A percentile compares a stretch with the other conserved stretches of the same genome.
Evolutionary conservation across 2,888 invertebrate species (phyloP).

Genomic region (Thecophora atra): DNA sequence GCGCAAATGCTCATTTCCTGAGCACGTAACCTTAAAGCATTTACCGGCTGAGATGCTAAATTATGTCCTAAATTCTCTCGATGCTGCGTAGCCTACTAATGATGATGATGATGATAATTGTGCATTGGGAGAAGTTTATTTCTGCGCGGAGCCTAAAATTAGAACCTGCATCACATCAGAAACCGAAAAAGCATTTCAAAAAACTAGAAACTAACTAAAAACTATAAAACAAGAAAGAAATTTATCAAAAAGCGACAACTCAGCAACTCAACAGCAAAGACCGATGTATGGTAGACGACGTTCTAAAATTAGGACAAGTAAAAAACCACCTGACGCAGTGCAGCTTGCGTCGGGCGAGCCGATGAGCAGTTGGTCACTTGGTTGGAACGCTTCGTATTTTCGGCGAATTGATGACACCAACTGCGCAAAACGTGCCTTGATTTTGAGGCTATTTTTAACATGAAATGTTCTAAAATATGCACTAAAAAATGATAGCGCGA

Average conservation of each 20-base stretch:
- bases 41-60: background rate
- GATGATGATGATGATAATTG: too few relatives aligned
- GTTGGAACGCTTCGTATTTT: too few relatives aligned
- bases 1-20: too few relatives aligned
- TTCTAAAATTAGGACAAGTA: conserved; percentile 17
- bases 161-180: conserved; percentile 14
- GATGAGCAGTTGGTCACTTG: background rate
- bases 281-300: background rate
- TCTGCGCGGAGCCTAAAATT: conserved; percentile 12
- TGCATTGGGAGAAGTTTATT: background rate
- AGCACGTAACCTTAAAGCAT: background rate
- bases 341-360: background rate
- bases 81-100: background rate
- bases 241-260: background rate
- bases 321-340: conserved; percentile 21
- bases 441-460: conserved; percentile 20
- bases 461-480: background rate
- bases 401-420: background rate
- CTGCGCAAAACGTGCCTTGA: conserved; percentile 21
- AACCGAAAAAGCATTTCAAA: background rate
- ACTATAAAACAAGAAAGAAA: background rate
- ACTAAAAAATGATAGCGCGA: background rate
- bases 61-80: background rate
- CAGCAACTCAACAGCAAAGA: too few relatives aligned
- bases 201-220: background rate